phyloP scores from a whole-genome alignment of 2,797 vertebrate species.

The Odontamblyopus lacepedii region DNA sequence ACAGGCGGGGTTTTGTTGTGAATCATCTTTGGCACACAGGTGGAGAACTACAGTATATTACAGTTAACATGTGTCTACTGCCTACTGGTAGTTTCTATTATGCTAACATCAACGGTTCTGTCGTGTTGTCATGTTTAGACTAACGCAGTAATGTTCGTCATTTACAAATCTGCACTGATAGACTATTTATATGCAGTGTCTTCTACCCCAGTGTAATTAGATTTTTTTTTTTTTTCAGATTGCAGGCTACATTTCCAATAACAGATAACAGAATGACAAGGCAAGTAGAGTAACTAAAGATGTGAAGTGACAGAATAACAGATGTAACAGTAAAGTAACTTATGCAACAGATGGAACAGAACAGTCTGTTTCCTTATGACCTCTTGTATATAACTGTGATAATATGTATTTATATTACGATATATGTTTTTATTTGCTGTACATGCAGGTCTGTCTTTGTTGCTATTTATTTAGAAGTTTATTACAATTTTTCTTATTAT shows the following conservation, averaged over 20 bases:
- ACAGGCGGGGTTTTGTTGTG: constrained; percentile 30
- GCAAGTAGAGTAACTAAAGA: no score
- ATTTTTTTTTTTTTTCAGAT: not conserved
- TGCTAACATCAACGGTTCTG: not conserved
- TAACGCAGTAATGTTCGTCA: not conserved
- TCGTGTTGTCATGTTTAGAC: not conserved
- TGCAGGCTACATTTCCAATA: not conserved
- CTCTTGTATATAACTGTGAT: no score
- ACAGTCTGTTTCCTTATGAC: no score
- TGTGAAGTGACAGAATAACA: no score
- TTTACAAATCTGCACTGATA: not conserved
- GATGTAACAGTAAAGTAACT: no score
- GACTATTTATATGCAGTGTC: not conserved
- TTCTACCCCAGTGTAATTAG: not conserved
- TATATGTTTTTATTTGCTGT: no score
- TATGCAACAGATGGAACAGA: no score
- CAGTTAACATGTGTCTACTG: no score
- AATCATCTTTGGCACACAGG: constrained; percentile 27
- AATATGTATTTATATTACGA: no score
- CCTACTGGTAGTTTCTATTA: not conserved
- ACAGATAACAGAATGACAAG: not conserved
- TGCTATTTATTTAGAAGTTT: no score
- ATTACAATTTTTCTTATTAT: no score
- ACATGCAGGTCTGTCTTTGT: no score
- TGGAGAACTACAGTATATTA: not conserved